Evolutionary conservation across 1,140 invertebrate genomes (phyloP), one percentile per base, ranked within the genome.

Genomic region (Diachasmimorpha longicaudata): DNA sequence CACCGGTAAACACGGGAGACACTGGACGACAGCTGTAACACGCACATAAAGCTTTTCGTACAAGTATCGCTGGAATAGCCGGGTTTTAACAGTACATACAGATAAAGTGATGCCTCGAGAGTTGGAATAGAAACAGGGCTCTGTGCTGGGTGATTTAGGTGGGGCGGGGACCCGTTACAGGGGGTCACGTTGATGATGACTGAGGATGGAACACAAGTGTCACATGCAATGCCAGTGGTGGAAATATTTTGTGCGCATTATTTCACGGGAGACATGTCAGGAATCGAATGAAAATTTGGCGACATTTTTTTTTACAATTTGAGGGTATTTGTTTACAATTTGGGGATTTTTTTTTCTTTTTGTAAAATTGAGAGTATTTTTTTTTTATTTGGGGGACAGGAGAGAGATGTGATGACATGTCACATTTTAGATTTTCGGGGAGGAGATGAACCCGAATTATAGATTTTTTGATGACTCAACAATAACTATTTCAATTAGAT

Each of bases 121-220:
- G 48, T 52, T 25, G 48, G 55, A 25, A 75, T 66, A 74, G 36
- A 69, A 55, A 66, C 37, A 69, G 48, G 42, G 46, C 31, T 16
- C 42, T 48, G 6, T 6, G 31, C 6, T 31, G 31, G 31, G 31
- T n/a, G 13, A 10, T 42, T 42, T 10, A 42, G 37, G 39, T 16
- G 42, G 78, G 74, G 78, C 74, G 73, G 78, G 76, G 44, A 79
- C 74, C 78, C 79, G 76, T 80, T 79, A 79, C 77, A 79, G 58
- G 58, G 67, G 75, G 72, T 78, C 75, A 79, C 70, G 75, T 73
- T 73, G 58, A 23, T 72, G 75, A 78, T 79, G 79, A 79, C 76
- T 70, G 76, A 75, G 16, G 14, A 46, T 16, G 13, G 39, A 42
- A 10, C 39, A 42, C 48, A 16, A 52, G 48, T 52, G 48, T 52